Percentiles rank a stretch among this genome's conserved stretches.
Conservation (phyloP, 2,888 invertebrate species). For the Zaprionus lineosus region DNA sequence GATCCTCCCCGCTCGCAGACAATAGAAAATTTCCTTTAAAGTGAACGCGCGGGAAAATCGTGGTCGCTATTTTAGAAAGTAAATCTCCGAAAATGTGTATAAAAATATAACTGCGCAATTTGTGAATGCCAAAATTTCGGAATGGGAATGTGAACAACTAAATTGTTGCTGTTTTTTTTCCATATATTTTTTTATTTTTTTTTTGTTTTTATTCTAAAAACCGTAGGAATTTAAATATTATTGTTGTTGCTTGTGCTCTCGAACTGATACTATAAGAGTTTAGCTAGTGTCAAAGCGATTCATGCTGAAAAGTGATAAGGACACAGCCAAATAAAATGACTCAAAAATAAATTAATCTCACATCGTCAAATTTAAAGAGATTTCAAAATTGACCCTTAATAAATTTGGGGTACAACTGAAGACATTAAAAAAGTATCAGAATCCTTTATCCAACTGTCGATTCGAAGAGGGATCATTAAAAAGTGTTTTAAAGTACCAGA, state of each 20-base stretch:
- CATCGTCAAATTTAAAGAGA: not conserved
- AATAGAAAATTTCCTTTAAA: conserved; percentile 44
- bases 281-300: no score
- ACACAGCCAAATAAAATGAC: no score
- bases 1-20: conserved; percentile 9
- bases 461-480: no score
- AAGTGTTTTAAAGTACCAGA: no score
- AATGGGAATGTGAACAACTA: conserved; percentile 41
- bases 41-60: conserved; percentile 18
- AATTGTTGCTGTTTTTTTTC: no score
- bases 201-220: no score
- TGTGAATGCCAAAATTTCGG: conserved; percentile 17
- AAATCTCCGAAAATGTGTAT: conserved; percentile 30
- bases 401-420: not conserved
- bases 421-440: not conserved
- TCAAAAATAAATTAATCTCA: not conserved
- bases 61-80: conserved; percentile 44
- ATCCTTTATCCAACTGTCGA: no score
- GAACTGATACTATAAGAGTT: no score
- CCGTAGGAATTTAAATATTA: no score
- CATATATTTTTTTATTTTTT: no score
- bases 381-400: not conserved
- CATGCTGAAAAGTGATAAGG: no score
- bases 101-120: conserved; percentile 61
- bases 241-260: no score